These are phyloP conservation scores for Chascanopsetta lugubris DNA, from an alignment of 2,113 vertebrate species.

Conservation along the genomic window DNA sequence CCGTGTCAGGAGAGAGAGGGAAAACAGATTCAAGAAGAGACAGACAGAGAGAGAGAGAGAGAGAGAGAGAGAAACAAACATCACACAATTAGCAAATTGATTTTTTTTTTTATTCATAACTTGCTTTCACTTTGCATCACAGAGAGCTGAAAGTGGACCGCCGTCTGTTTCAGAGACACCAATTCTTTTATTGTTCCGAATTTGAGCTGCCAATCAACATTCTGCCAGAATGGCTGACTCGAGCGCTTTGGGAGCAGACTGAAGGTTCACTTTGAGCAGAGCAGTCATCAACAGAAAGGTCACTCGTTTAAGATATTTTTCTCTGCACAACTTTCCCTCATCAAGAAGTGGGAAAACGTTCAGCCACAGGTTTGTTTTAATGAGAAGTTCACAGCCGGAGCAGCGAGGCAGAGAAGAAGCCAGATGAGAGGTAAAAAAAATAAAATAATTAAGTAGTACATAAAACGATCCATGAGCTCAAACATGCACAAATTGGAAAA, in stretches of 20 bases:
- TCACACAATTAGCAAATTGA: conserved; percentile 84
- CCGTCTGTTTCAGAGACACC: conserved; percentile 32
- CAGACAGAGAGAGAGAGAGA: conserved; percentile 56
- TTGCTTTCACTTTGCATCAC: conserved; percentile 46
- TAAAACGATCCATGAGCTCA: neutral
- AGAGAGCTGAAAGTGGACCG: conserved; percentile 43
- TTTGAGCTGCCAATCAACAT: neutral
- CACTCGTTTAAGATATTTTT: conserved; percentile 19
- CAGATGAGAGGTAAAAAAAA: conserved; percentile 10
- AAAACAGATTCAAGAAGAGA: conserved; percentile 81
- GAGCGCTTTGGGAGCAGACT: conserved; percentile 26
- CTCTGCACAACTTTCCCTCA: conserved; percentile 31
- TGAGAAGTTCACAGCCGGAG: conserved; percentile 5
- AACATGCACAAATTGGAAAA: conserved; percentile 26
- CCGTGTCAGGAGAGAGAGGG: conserved; percentile 83
- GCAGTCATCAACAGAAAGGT: conserved; percentile 42
- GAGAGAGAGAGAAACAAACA: conserved; percentile 71
- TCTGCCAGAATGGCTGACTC: neutral
- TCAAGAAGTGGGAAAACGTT: conserved; percentile 6
- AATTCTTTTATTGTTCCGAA: neutral
- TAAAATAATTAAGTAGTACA: neutral
- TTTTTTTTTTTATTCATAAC: conserved; percentile 68
- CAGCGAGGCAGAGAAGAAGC: conserved; percentile 31
- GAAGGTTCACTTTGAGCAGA: conserved; percentile 55
- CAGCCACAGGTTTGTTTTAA: conserved; percentile 8